phyloP scores from a whole-genome alignment of 92 coral and sea anemone species.

The Bergia sp. region DNA sequence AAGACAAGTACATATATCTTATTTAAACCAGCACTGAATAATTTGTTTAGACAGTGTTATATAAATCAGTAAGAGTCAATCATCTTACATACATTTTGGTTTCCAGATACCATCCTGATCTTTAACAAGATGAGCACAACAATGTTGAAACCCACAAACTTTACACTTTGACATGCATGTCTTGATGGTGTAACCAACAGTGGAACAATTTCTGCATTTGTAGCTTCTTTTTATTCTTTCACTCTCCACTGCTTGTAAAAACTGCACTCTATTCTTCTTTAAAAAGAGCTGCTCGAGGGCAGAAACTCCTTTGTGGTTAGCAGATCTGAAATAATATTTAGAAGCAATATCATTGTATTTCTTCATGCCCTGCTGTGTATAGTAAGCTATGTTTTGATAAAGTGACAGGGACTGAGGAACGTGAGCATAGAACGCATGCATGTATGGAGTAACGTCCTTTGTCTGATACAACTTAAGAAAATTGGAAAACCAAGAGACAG shows the following conservation, averaged over 20 bases:
- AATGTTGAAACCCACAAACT: slow-evolving; percentile 46
- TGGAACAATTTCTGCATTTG: no score
- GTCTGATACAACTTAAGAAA: slow-evolving; percentile 56
- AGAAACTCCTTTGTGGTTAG: no score
- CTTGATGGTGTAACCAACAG: slow-evolving; percentile 40
- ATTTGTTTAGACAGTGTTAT: no score
- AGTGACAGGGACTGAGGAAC: slow-evolving; percentile 60
- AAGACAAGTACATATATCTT: no score
- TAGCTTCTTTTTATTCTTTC: no score
- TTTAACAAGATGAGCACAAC: slow-evolving; percentile 70
- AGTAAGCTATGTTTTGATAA: slow-evolving; percentile 45
- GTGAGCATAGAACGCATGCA: slow-evolving; percentile 65
- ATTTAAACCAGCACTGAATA: no score
- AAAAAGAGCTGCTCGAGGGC: no score
- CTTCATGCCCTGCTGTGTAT: no score
- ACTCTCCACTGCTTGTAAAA: no score
- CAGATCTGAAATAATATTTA: no score
- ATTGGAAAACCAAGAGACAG: neutral
- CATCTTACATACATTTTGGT: slow-evolving; percentile 33
- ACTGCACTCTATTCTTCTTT: no score
- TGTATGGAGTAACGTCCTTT: slow-evolving; percentile 58
- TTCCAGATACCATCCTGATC: slow-evolving; percentile 45
- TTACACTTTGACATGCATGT: slow-evolving; percentile 58
- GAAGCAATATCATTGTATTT: no score
- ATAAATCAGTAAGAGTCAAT: neutral